These are phyloP conservation scores for Campylorhamphus procurvoides DNA, from an alignment of 2,113 vertebrate species.

Conservation along the genomic window DNA sequence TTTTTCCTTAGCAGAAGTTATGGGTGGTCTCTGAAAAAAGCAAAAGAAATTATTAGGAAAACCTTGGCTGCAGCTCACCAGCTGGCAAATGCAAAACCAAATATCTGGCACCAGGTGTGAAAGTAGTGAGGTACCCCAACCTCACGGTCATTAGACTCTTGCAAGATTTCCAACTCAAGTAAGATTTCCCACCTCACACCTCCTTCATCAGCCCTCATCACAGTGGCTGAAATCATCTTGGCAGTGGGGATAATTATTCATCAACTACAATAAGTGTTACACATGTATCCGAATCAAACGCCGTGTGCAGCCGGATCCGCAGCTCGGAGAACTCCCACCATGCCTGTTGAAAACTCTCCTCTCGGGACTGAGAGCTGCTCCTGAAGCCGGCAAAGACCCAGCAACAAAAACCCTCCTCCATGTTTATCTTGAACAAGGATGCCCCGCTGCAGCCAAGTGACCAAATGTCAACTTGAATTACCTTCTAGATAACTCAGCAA, in stretches of 20 bases:
- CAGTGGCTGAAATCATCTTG: slow-evolving; percentile 48
- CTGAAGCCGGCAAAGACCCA: background rate
- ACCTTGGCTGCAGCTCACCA: background rate
- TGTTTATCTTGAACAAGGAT: background rate
- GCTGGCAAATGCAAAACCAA: slow-evolving; percentile 39
- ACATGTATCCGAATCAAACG: background rate
- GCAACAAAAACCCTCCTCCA: background rate
- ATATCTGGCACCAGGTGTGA: slow-evolving; percentile 44
- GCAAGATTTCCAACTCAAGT: slow-evolving; percentile 54
- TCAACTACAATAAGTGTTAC: slow-evolving; percentile 26
- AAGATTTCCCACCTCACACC: slow-evolving; percentile 61
- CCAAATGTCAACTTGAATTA: background rate
- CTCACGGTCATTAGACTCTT: slow-evolving; percentile 7
- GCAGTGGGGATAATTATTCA: slow-evolving; percentile 35
- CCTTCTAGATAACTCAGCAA: background rate
- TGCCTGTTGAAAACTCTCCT: background rate
- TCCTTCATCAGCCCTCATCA: slow-evolving; percentile 61
- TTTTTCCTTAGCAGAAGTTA: slow-evolving; percentile 17
- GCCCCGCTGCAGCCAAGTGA: background rate
- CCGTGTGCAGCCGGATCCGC: accelerated
- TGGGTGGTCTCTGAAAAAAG: slow-evolving; percentile 38
- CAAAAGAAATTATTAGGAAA: background rate
- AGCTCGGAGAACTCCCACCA: background rate
- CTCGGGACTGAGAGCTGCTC: background rate
- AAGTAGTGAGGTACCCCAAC: slow-evolving; percentile 26